Base-by-base conservation (phyloP, 2,888 invertebrate species). In the Parnassius apollo region DNA sequence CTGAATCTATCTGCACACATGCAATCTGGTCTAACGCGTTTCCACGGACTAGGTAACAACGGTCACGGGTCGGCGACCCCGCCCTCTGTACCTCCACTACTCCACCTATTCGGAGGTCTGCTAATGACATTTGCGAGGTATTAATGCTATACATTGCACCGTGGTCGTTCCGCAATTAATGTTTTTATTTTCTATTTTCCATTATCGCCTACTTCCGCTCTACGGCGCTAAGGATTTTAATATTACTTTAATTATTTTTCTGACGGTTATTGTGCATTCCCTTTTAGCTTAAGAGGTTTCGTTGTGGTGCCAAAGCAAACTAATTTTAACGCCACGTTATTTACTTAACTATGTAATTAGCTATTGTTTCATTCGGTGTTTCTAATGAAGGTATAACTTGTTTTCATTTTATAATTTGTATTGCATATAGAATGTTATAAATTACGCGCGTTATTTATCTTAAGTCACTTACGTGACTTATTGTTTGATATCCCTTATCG, bases 111-210 rank as follows among this genome's bases (percentile, higher is more conserved):
- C 58, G 67, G 73, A 74, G 72, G 69, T 71, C 74, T 72, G 68
- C 78, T 83, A 83, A 83, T 82, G 82, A 79, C 78, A 80, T 83
- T 82, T 75, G 73, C 76, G 65, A 76, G 75, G 75, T 76, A 78
- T 73, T 75, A 76, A 76, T 65, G 67, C 68, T 62, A 65, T 67
- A 69, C 66, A 63, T 64, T 68, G 62, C 66, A 64, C 58, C 62
- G 65, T 65, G 64, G 59, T 57, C 64, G 59, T 57, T 64, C 60
- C 42, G 57, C 64, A 60, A 60, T 60, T 64, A 57, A 57, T 51
- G 51, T 64, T 64, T 63, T 64, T 60, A 60, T 64, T 64, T 64
- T 64, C 64, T 60, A 60, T 64, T 64, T 59, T 56, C 64, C 53
- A 64, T 64, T 64, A 64, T 64, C 64, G 64, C 59, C 42, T 46